Evolutionary conservation across 2,797 vertebrate species (phyloP), one percentile per base, ranked within the genome.

Genomic region (Girardinus metallicus): DNA sequence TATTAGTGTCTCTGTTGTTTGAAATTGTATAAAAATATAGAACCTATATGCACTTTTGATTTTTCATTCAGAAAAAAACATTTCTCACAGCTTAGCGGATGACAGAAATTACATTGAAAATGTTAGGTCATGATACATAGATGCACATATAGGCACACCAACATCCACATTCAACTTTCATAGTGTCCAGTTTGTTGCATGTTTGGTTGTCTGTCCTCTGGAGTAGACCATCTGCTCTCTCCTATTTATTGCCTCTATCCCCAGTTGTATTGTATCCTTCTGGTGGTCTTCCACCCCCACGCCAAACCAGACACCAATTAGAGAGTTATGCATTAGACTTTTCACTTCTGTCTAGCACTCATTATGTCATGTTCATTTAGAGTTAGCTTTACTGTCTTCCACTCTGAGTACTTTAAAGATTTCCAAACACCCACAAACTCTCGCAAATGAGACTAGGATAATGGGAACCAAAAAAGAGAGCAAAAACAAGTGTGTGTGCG

Each of bases 231-330:
- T 96, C 95, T 96, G 96, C 93, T 95, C 87, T 86, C 87, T 95
- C 91, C 91, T 94, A 93, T 95, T 93, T 95, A 92, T 93, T 94
- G 91, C 94, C 80, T 93, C 91, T 94, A 94, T 95, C 93, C 93
- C 94, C 93, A 94, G 93, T 95, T 93, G 94, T 93, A 88, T 90
- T 91, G 88, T 70, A 88, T 95, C 95, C 95, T 95, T 95, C 93
- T 96, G 95, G 94, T 95, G 93, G 92, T 92, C 94, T 92, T 90
- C 92, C 90, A 94, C 92, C 92, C 91, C 87, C 89, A 94, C 93
- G 90, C 94, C 94, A 94, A 92, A 94, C 91, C 94, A 94, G 93
- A 93, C 92, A 92, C 95, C 94, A 96, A 96, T 96, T 96, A 96
- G 92, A 90, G 93, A 92, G 94, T 90, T 94, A 80, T 91, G 90